phyloP scores from a whole-genome alignment of 2,888 invertebrate genomes.

The Apoda limacodes region DNA sequence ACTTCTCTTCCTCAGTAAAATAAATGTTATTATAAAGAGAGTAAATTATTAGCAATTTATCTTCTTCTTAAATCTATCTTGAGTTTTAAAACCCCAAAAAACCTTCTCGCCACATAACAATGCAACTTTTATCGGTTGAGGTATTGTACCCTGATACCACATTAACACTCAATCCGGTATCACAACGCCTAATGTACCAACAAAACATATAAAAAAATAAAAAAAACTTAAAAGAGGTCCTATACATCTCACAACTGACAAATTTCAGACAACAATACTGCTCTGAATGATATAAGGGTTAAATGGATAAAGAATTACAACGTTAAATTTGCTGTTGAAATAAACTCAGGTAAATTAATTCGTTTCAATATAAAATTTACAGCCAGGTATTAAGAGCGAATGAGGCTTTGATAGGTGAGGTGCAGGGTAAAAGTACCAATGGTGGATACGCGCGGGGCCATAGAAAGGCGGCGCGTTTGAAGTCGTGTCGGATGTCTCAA shows the following conservation, averaged over 20 bases:
- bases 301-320: constrained; percentile 47
- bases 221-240: constrained; percentile 28
- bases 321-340: constrained; percentile 15
- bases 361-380: constrained; percentile 23
- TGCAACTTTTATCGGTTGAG: too few species aligned
- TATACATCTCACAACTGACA: constrained; percentile 59
- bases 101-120: too few species aligned
- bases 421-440: constrained; percentile 25
- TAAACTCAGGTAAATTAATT: constrained; percentile 2
- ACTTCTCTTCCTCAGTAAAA: too few species aligned
- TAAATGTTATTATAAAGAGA: too few species aligned
- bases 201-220: constrained; percentile 32
- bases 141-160: constrained; percentile 31
- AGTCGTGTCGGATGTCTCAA: constrained; percentile 62
- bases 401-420: constrained; percentile 12
- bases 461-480: constrained; percentile 61
- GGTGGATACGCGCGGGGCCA: constrained; percentile 46
- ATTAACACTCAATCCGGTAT: constrained; percentile 44
- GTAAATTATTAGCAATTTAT: too few species aligned
- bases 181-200: constrained; percentile 45
- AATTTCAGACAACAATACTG: constrained; percentile 58
- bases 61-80: too few species aligned
- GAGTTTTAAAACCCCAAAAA: too few species aligned
- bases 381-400: constrained; percentile 7
- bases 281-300: constrained; percentile 54